Conservation (phyloP, 92 coral and sea anemone species). For the Epizoanthus scotinus region DNA sequence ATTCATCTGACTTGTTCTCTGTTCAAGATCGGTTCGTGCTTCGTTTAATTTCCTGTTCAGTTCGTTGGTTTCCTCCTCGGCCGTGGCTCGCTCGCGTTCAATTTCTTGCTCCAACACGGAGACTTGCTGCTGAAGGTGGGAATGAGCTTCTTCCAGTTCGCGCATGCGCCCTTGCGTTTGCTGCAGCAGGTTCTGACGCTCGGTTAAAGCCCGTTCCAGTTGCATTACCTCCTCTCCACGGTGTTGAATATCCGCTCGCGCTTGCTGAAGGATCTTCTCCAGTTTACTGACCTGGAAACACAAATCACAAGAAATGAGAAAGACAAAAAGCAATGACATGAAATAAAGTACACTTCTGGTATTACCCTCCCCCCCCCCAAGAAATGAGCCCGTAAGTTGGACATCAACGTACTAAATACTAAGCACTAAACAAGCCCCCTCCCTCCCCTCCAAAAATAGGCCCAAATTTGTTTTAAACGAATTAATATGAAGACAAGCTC, state of each 20-base stretch:
- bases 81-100: conserved; percentile 75
- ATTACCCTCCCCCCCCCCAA: too few relatives aligned
- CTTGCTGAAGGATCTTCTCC: conserved; percentile 67
- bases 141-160: conserved; percentile 76
- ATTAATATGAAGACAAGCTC: too few relatives aligned
- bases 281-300: conserved; percentile 71
- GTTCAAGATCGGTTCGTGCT: conserved; percentile 77
- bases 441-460: too few relatives aligned
- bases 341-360: background rate
- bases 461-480: too few relatives aligned
- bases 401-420: too few relatives aligned
- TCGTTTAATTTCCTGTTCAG: conserved; percentile 68
- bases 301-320: background rate
- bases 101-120: conserved; percentile 81
- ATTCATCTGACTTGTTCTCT: conserved; percentile 78
- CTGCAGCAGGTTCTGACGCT: conserved; percentile 74
- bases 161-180: conserved; percentile 74
- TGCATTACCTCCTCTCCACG: conserved; percentile 72
- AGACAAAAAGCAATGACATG: background rate
- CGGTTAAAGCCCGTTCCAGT: conserved; percentile 76
- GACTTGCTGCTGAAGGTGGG: conserved; percentile 88
- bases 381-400: too few relatives aligned
- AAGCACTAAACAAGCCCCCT: too few relatives aligned
- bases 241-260: conserved; percentile 67
- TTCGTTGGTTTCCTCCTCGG: conserved; percentile 70